Conservation (phyloP, 2,888 invertebrate genomes). For the Mythimna loreyi region DNA sequence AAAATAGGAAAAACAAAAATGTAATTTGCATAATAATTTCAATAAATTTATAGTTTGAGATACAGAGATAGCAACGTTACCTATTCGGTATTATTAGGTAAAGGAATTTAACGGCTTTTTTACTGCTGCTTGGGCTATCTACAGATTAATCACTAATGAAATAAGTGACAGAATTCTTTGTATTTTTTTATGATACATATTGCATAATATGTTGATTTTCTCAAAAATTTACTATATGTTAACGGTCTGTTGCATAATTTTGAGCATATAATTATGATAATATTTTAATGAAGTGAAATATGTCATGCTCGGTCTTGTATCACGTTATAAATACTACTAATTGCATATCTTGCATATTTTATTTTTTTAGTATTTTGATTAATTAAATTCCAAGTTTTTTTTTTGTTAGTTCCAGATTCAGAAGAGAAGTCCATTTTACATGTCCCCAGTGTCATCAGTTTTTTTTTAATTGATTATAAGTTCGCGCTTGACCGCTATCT, state of each 20-base stretch:
- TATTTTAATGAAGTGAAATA: conserved; percentile 25
- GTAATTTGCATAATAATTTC: too few relatives aligned
- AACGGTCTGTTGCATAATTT: conserved; percentile 8
- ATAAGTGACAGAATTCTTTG: not conserved
- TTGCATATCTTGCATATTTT: conserved; percentile 21
- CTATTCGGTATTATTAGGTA: too few relatives aligned
- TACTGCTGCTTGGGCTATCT: conserved; percentile 1
- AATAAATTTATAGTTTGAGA: too few relatives aligned
- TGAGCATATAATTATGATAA: conserved; percentile 18
- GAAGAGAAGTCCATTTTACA: too few relatives aligned
- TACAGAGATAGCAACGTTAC: too few relatives aligned
- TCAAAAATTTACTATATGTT: conserved; percentile 14
- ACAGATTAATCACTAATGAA: conserved; percentile 6
- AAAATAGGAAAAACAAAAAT: too few relatives aligned
- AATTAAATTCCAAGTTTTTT: not conserved
- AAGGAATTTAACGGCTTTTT: not conserved
- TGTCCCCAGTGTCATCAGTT: too few relatives aligned
- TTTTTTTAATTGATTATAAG: too few relatives aligned
- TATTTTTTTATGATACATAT: not conserved
- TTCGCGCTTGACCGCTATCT: too few relatives aligned
- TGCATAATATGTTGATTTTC: conserved; percentile 16
- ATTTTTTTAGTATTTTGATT: not conserved
- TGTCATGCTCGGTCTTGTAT: conserved; percentile 19
- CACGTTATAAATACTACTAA: not conserved
- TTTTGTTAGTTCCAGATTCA: too few relatives aligned